phyloP scores from a whole-genome alignment of 2,797 vertebrate genomes.

The Pangasius larnaudii region DNA sequence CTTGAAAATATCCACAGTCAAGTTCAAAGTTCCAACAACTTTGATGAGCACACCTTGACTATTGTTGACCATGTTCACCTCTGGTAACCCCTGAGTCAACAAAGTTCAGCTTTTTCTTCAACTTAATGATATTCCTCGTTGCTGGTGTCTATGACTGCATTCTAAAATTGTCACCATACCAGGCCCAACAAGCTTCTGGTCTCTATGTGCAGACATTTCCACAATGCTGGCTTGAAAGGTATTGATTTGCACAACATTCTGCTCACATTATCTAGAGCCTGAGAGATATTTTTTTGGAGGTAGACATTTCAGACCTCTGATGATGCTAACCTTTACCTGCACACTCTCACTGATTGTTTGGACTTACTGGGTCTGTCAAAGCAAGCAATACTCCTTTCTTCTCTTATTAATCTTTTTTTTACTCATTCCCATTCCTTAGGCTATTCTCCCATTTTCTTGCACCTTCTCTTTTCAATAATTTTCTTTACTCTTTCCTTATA shows the following conservation, averaged over 20 bases:
- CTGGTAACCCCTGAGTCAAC: neutral
- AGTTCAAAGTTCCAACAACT: neutral
- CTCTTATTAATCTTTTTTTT: neutral
- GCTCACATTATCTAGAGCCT: neutral
- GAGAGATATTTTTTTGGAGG: too few species aligned
- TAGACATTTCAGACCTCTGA: neutral
- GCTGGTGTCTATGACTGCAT: neutral
- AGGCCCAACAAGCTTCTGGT: neutral
- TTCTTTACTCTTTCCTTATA: neutral
- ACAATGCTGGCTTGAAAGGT: neutral
- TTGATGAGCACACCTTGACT: neutral
- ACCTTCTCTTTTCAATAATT: neutral
- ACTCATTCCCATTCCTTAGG: too few species aligned
- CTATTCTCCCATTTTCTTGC: neutral
- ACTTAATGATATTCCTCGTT: neutral
- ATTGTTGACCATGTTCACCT: neutral
- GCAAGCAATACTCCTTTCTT: neutral
- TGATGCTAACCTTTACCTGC: neutral
- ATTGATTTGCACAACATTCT: neutral
- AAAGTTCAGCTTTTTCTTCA: neutral
- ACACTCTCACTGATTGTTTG: neutral
- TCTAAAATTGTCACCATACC: neutral
- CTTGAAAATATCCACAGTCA: neutral
- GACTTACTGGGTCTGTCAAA: neutral
- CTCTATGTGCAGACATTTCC: neutral